Conservation (phyloP, 2,888 invertebrate species). For the Scaptodrosophila latifasciaeformis region DNA sequence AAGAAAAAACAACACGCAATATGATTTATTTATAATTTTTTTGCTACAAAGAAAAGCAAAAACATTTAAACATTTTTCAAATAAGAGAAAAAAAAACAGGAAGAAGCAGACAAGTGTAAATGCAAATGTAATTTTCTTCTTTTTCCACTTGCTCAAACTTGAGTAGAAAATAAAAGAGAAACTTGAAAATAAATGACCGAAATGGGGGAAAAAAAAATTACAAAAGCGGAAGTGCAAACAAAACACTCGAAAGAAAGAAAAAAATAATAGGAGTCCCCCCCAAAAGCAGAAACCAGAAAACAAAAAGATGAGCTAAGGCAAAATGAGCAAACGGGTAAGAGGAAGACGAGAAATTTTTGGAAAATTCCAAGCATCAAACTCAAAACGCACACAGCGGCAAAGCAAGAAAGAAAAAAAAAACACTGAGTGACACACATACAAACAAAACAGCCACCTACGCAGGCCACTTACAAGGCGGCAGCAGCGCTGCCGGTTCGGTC, state of each 20-base stretch:
- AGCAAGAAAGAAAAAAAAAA: slow-evolving; percentile 2
- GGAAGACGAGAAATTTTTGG: slow-evolving; percentile 47
- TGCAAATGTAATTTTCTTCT: no score
- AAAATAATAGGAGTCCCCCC: no score
- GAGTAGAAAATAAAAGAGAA: slow-evolving; percentile 4
- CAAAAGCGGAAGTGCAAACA: slow-evolving; percentile 59
- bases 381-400: background rate
- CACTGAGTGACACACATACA: slow-evolving; percentile 8
- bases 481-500: slow-evolving; percentile 20
- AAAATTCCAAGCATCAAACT: slow-evolving; percentile 60
- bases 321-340: slow-evolving; percentile 4
- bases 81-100: slow-evolving; percentile 5
- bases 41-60: slow-evolving; percentile 16
- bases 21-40: no score
- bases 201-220: slow-evolving; percentile 12
- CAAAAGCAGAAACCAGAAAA: no score
- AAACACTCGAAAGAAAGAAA: slow-evolving; percentile 52
- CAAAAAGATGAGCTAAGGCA: no score
- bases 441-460: slow-evolving; percentile 11
- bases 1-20: no score
- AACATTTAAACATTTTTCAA: no score
- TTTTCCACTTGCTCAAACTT: no score
- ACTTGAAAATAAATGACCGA: slow-evolving; percentile 16
- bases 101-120: slow-evolving; percentile 11
- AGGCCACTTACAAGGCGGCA: background rate